Evolutionary conservation across 1,140 invertebrate genomes (phyloP), one percentile per base, ranked within the genome.

Genomic region (Scaptomyza montana): DNA sequence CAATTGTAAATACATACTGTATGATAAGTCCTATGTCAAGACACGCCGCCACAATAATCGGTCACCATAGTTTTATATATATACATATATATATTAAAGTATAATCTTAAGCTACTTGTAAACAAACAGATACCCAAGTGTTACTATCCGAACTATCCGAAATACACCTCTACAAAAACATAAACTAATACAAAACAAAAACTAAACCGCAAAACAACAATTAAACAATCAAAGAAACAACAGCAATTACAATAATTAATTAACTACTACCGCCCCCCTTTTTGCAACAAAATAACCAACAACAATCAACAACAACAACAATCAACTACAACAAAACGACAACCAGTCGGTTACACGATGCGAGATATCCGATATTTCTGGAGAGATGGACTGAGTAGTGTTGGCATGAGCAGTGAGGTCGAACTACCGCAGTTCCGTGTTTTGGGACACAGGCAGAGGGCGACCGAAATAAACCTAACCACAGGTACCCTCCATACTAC

Each of bases 301-400:
- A 69, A 75, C 74, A 70, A 62, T 25, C 63, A 55, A 78, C 71
- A 50, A 54, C 63, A 62, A 19, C 63, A 55, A 78, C 71, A 50
- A 54, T 66, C 77, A 57, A 78, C 72, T 62, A 80, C 53, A 13
- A 64, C 80, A 67, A 33, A 25, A 73, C 62, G 16, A 39, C 65
- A 80, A 78, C 92, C 93, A 97, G 97, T 98, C 96, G 97, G 97
- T 94, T 98, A 98, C 95, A 97, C 97, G 94, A 98, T 97, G 95
- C 96, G 96, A 94, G 98, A 99, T 95, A 98, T 99, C 94, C 95
- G 96, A 93, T 99, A 98, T 95, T 97, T 96, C 94, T 98, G 98
- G 97, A 95, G 96, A 93, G 95, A 96, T 93, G 96, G 96, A 92
- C 94, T 95, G 93, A 94, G 95, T 92, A 97, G 97, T 93, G 96